Conservation (phyloP, 1,140 invertebrate species). For the Scaptodrosophila lebanonensis region DNA sequence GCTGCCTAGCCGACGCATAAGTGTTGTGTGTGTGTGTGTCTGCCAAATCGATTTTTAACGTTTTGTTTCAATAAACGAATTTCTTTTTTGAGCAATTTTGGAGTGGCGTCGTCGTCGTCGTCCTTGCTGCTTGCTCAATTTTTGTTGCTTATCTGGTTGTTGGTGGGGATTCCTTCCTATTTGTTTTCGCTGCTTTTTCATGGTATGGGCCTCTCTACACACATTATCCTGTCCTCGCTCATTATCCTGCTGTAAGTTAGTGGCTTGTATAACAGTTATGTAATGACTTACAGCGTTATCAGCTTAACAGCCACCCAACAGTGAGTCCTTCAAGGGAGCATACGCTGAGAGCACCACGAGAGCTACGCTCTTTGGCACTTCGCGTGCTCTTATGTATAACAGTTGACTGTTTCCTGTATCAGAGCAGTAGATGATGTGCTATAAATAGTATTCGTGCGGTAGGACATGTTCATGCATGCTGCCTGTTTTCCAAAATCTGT, state of each 20-base stretch:
- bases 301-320: not conserved
- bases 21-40: not conserved
- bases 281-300: slow-evolving; percentile 20
- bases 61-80: slow-evolving; percentile 11
- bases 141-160: slow-evolving; percentile 6
- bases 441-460: too few relatives aligned
- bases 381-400: slow-evolving; percentile 29
- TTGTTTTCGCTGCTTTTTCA: slow-evolving; percentile 8
- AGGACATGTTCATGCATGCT: too few relatives aligned
- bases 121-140: slow-evolving; percentile 17
- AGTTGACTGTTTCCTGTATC: too few relatives aligned
- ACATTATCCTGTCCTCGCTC: too few relatives aligned
- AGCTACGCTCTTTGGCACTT: slow-evolving; percentile 4
- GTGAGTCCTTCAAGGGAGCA: not conserved
- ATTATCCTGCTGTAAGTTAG: too few relatives aligned
- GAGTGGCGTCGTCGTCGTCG: not conserved
- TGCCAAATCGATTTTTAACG: slow-evolving; percentile 8
- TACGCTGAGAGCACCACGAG: slow-evolving; percentile 2
- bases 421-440: too few relatives aligned
- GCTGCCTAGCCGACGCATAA: too few relatives aligned
- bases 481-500: too few relatives aligned
- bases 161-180: not conserved
- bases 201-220: too few relatives aligned
- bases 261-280: slow-evolving; percentile 49
- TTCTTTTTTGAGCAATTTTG: not conserved